phyloP scores from a whole-genome alignment of 2,888 invertebrate species.

The Drosophila trichaetosa region DNA sequence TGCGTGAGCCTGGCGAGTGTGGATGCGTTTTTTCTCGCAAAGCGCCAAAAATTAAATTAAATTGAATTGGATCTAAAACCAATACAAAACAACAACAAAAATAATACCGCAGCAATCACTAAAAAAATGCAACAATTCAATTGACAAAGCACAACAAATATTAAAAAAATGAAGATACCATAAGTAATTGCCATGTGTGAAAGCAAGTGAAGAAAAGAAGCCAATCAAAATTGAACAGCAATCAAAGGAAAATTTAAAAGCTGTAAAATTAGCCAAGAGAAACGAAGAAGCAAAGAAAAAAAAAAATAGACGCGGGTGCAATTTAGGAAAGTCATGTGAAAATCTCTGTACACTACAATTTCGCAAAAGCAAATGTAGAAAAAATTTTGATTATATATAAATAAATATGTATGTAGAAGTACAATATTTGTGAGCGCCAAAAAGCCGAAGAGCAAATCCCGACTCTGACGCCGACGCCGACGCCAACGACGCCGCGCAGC shows the following conservation, averaged over 20 bases:
- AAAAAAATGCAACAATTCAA: slow-evolving; percentile 15
- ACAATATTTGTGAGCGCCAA: slow-evolving; percentile 74
- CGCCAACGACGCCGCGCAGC: slow-evolving; percentile 57
- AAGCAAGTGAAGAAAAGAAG: slow-evolving; percentile 7
- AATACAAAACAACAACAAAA: slow-evolving; percentile 49
- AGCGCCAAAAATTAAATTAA: slow-evolving; percentile 52
- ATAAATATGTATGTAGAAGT: slow-evolving; percentile 45
- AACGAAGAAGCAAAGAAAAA: background rate
- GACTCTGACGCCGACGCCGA: slow-evolving; percentile 43
- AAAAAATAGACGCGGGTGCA: slow-evolving; percentile 32
- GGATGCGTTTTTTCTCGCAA: slow-evolving; percentile 78
- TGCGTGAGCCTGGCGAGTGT: slow-evolving; percentile 83
- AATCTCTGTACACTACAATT: slow-evolving; percentile 82
- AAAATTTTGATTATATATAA: slow-evolving; percentile 54
- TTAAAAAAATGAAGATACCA: slow-evolving; percentile 2
- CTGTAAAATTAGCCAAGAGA: slow-evolving; percentile 27
- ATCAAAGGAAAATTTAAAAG: slow-evolving; percentile 14
- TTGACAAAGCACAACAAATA: slow-evolving; percentile 20
- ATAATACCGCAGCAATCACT: slow-evolving; percentile 9
- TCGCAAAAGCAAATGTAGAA: slow-evolving; percentile 65
- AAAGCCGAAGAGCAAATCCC: slow-evolving; percentile 69
- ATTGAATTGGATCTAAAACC: slow-evolving; percentile 45
- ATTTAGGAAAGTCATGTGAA: slow-evolving; percentile 59
- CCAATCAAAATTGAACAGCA: slow-evolving; percentile 24
- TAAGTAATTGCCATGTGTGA: slow-evolving; percentile 20